Conservation (phyloP, 92 coral and sea anemone genomes). For the Virgularia gustaviana region DNA sequence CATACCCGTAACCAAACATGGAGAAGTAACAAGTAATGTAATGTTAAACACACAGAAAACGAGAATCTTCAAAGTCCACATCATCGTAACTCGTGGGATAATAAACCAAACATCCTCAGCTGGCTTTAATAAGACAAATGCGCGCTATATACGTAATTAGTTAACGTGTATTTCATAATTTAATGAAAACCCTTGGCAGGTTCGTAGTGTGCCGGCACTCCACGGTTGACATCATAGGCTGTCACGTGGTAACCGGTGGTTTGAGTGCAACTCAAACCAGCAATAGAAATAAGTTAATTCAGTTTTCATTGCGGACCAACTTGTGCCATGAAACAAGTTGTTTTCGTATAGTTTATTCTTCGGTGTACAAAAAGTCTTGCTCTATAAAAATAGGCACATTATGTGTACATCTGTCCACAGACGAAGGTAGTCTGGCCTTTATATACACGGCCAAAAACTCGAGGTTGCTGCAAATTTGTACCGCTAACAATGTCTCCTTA, state of each 20-base stretch:
- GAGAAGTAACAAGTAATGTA: background rate
- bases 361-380: too few species aligned
- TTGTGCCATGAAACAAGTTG: too few species aligned
- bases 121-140: background rate
- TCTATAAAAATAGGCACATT: too few species aligned
- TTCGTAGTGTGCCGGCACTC: background rate
- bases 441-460: too few species aligned
- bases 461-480: too few species aligned
- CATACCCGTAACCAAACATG: constrained; percentile 7
- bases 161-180: background rate
- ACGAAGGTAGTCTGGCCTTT: too few species aligned
- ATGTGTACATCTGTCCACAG: too few species aligned
- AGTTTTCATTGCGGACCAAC: background rate
- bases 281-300: background rate
- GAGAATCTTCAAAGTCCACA: background rate
- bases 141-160: background rate
- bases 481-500: too few species aligned
- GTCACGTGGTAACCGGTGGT: constrained; percentile 19
- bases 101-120: background rate
- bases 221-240: constrained; percentile 18
- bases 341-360: too few species aligned
- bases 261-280: background rate
- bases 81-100: too few species aligned
- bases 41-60: background rate
- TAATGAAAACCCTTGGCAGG: background rate